Evolutionary conservation across 2,797 vertebrate species (phyloP).

Genomic region (Neosilurus mollespiculum): DNA sequence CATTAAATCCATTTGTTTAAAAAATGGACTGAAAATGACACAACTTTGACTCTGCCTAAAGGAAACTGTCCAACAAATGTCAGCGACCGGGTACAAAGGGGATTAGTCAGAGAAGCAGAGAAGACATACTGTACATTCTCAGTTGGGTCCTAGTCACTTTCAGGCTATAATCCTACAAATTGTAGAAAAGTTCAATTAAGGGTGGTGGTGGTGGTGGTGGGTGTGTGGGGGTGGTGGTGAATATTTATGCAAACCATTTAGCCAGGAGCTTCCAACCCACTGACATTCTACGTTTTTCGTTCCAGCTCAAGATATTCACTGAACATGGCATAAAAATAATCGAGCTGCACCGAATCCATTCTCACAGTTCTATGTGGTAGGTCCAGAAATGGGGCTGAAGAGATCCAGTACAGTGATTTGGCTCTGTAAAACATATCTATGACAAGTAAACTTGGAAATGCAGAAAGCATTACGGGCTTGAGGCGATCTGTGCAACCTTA

Average conservation of each 20-base stretch:
- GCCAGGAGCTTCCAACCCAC: background rate
- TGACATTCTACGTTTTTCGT: background rate
- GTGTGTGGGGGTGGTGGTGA: too few relatives aligned
- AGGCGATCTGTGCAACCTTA: background rate
- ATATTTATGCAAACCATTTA: constrained; percentile 4
- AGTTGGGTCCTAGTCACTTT: background rate
- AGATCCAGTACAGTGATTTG: constrained; percentile 11
- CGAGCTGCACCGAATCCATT: background rate
- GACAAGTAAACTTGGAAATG: constrained; percentile 19
- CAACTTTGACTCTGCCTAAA: constrained; percentile 1
- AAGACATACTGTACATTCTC: background rate
- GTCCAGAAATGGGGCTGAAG: background rate
- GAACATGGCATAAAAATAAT: background rate
- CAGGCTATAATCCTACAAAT: background rate
- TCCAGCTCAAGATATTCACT: constrained; percentile 3
- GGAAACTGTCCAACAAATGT: constrained; percentile 3
- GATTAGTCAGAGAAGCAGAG: constrained; percentile 17
- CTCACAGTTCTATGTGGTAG: constrained; percentile 19
- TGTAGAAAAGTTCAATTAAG: background rate
- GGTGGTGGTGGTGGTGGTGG: too few relatives aligned
- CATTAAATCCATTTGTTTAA: constrained; percentile 14
- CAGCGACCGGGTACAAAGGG: background rate
- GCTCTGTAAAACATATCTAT: background rate
- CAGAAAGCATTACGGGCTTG: constrained; percentile 10
- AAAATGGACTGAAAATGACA: background rate